Evolutionary conservation across 2,113 vertebrate genomes (phyloP), one percentile per base, ranked within the genome.

Genomic region (Peucedramus taeniatus): DNA sequence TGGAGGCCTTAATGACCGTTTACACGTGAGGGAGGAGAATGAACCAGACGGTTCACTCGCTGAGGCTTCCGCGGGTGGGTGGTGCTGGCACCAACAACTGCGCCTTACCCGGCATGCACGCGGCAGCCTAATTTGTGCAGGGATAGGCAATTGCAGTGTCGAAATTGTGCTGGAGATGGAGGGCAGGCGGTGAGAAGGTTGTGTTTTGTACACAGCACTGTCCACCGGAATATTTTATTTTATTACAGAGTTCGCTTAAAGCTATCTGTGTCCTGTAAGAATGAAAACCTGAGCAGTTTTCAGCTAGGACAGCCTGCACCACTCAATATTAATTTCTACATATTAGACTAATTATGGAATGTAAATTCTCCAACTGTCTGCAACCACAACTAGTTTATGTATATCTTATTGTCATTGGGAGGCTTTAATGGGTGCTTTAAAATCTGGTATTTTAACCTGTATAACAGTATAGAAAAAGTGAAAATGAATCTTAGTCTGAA

Each of bases 51-150:
- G 93, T 93, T 95, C 82, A 61, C 71, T 61, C n/a, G 91, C 69
- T 75, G 53, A 76, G 94, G 51, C 91, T 94, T 91, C 82, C 13
- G 79, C 84, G 89, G 94, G 31, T 83, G 94, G 96, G 95, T 95
- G 93, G 90, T 95, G 91, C 87, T 97, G 93, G 54, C 57, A 74
- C 61, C 65, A 61, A 60, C 87, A 69, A 28, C 79, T 70, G 3
- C 49, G 80, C 28, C 15, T 71, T 90, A 84, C 90, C 89, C 93
- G 23, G 35, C 87, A 79, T 89, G 89, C 88, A 4, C 84, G 50
- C 15, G 63, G 84, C 26, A 84, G 91, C 93, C 80, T 44, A 15
- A 59, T 90, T 93, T 84, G 79, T 94, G 88, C 95, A 63, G 79
- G 87, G 50, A 42, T 64, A 44, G 90, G 85, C 90, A 18, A 33